phyloP scores from a whole-genome alignment of 2,113 vertebrate species.

The Columba janthina region DNA sequence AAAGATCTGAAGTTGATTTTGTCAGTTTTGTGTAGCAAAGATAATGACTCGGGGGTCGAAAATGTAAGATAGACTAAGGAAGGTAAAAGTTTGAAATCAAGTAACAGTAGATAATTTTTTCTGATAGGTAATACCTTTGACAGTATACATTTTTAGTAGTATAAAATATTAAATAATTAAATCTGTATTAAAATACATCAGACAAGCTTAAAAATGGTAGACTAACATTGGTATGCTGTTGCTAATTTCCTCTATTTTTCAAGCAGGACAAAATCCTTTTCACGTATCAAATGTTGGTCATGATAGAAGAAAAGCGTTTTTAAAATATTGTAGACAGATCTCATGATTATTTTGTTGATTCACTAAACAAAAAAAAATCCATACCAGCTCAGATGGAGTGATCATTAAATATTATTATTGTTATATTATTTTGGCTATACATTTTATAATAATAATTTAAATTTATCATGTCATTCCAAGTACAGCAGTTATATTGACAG shows the following conservation, averaged over 20 bases:
- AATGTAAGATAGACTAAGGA: neutral
- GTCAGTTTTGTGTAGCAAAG: neutral
- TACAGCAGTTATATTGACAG: neutral
- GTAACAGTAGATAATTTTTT: neutral
- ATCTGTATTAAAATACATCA: neutral
- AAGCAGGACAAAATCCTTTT: neutral
- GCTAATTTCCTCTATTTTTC: neutral
- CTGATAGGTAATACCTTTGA: neutral
- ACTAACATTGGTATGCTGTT: neutral
- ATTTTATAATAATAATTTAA: neutral
- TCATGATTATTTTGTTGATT: neutral
- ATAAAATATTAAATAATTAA: neutral
- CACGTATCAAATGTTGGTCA: accelerated
- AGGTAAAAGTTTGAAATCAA: neutral
- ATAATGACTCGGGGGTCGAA: neutral
- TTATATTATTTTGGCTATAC: neutral
- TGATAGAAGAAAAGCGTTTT: neutral
- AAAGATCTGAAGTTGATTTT: neutral
- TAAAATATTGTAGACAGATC: neutral
- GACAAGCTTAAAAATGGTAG: neutral
- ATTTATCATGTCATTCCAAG: neutral
- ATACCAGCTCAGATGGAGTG: neutral
- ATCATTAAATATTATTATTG: neutral
- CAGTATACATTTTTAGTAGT: neutral
- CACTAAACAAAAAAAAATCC: neutral